These are phyloP conservation scores for Lucilia sericata DNA, from an alignment of 1,140 invertebrate species.

Conservation along the genomic window DNA sequence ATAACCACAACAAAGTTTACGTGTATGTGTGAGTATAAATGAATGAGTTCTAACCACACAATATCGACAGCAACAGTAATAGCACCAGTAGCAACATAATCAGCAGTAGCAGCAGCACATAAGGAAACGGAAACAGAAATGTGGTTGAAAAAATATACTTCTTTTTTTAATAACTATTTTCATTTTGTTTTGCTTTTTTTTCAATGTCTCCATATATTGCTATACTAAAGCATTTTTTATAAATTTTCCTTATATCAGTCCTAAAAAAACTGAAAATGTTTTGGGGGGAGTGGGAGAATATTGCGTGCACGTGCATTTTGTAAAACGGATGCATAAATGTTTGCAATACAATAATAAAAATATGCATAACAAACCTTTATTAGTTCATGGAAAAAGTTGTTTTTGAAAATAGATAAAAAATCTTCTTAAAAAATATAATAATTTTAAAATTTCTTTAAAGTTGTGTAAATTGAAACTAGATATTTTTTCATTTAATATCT, in stretches of 20 bases:
- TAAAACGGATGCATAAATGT: slow-evolving; percentile 32
- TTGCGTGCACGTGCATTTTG: slow-evolving; percentile 26
- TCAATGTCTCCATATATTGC: not conserved
- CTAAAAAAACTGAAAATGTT: not conserved
- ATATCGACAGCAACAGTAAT: not conserved
- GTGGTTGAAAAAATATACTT: slow-evolving; percentile 33
- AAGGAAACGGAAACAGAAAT: slow-evolving; percentile 40
- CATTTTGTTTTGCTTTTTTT: not conserved
- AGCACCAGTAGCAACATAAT: not conserved
- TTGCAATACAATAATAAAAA: slow-evolving; percentile 11
- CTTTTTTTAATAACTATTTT: not conserved
- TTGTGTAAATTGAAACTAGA: too few species aligned
- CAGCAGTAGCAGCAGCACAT: not conserved
- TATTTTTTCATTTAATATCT: too few species aligned
- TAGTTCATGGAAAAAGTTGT: not conserved
- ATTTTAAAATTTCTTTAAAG: too few species aligned
- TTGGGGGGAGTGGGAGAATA: not conserved
- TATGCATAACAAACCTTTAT: not conserved
- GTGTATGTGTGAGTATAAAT: not conserved
- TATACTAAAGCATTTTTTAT: slow-evolving; percentile 10
- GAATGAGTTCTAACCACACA: not conserved
- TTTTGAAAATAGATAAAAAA: not conserved
- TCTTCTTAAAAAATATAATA: too few species aligned
- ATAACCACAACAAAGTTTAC: not conserved
- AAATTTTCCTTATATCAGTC: not conserved